Conservation (phyloP, 2,113 vertebrate species). For the Ageneiosus marmoratus region DNA sequence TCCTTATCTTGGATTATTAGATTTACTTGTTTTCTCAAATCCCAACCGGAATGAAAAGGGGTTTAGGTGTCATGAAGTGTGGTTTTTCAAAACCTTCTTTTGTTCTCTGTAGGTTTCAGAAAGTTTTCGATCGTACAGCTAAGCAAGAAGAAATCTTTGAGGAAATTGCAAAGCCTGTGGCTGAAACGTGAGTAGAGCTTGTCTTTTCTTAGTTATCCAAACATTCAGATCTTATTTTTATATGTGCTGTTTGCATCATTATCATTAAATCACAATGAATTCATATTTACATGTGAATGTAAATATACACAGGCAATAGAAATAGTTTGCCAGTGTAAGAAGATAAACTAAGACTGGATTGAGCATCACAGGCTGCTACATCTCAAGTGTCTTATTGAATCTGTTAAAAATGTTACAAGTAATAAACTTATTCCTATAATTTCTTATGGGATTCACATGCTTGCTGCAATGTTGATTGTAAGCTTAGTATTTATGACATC, state of each 20-base stretch:
- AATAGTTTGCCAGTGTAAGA: background rate
- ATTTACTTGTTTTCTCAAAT: background rate
- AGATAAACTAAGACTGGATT: background rate
- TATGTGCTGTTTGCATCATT: background rate
- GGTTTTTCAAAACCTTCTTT: background rate
- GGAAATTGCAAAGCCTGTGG: conserved; percentile 88
- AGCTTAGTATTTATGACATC: background rate
- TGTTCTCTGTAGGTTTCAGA: conserved; percentile 81
- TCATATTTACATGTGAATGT: background rate
- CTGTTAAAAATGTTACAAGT: background rate
- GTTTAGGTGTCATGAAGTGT: background rate
- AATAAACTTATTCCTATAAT: background rate
- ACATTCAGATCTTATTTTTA: background rate
- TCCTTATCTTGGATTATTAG: background rate
- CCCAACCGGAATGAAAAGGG: background rate
- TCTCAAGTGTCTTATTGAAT: background rate
- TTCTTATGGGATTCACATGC: background rate
- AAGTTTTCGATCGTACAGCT: conserved; percentile 86
- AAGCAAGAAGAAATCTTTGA: conserved; percentile 93
- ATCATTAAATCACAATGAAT: background rate
- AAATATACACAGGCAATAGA: background rate
- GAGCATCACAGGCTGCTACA: background rate
- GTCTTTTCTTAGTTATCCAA: background rate
- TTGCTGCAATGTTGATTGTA: background rate
- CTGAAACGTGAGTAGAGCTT: conserved; percentile 83